These are phyloP conservation scores for Percopsis omiscomaycus DNA, from an alignment of 2,797 vertebrate genomes.

Conservation along the genomic window DNA sequence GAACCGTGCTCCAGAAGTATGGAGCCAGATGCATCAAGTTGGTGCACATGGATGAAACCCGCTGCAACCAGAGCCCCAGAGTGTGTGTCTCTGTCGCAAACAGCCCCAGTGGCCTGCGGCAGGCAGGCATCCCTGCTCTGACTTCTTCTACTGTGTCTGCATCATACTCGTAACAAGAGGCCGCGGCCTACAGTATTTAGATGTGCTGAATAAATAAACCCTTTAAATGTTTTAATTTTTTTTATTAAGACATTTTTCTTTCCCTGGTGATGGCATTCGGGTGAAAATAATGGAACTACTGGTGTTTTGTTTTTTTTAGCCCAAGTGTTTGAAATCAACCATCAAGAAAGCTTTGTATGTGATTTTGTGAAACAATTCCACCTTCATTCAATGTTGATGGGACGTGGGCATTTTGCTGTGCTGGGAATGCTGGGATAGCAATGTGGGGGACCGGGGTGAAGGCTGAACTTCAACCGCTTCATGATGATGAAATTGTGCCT, in stretches of 20 bases:
- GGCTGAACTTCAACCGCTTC: too few relatives aligned
- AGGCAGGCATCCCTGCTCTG: constrained; percentile 43
- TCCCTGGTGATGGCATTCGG: constrained; percentile 52
- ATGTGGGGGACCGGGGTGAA: too few relatives aligned
- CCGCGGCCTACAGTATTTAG: constrained; percentile 72
- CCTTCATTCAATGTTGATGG: too few relatives aligned
- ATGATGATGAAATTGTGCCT: too few relatives aligned
- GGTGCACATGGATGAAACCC: constrained; percentile 27
- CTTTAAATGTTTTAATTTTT: constrained; percentile 33
- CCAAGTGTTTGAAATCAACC: constrained; percentile 25
- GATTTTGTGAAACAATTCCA: too few relatives aligned
- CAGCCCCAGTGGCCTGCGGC: constrained; percentile 31
- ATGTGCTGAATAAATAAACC: constrained; percentile 76
- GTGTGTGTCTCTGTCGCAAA: constrained; percentile 39
- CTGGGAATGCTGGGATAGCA: too few relatives aligned
- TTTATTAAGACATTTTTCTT: constrained; percentile 65
- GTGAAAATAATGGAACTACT: constrained; percentile 27
- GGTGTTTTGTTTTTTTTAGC: constrained; percentile 30
- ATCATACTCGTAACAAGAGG: constrained; percentile 66
- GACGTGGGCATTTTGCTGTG: too few relatives aligned
- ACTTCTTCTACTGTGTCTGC: constrained; percentile 61
- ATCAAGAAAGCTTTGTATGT: background rate
- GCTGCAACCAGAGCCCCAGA: constrained; percentile 17
- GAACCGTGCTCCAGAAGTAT: background rate
- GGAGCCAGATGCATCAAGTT: constrained; percentile 23